phyloP scores from a whole-genome alignment of 2,113 vertebrate genomes.

The Dicrurus megarhynchus region DNA sequence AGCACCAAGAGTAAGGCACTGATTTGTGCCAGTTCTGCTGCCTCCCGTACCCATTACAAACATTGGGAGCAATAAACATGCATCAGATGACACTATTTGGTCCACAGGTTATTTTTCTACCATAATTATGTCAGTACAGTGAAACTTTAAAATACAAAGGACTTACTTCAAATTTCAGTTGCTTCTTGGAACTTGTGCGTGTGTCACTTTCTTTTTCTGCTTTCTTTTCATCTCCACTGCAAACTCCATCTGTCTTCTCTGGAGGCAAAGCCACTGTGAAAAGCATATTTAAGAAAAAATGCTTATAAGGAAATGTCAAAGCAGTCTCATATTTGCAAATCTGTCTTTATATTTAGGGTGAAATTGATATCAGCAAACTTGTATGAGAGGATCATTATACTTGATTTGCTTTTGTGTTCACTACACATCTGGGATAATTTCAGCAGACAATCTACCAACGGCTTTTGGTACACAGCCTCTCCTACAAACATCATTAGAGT shows the following conservation, averaged over 20 bases:
- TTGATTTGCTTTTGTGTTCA: constrained; percentile 56
- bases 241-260: constrained; percentile 88
- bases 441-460: constrained; percentile 23
- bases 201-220: constrained; percentile 81
- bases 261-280: constrained; percentile 91
- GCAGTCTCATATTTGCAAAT: constrained; percentile 47
- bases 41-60: background rate
- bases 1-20: background rate
- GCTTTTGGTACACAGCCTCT: constrained; percentile 4
- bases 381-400: constrained; percentile 46
- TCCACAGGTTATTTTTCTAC: constrained; percentile 29
- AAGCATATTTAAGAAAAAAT: constrained; percentile 28
- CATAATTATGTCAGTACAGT: background rate
- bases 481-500: constrained; percentile 6
- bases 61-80: background rate
- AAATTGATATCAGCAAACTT: constrained; percentile 38
- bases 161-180: constrained; percentile 96
- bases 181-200: constrained; percentile 83
- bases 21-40: background rate
- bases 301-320: constrained; percentile 42
- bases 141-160: background rate
- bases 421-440: constrained; percentile 25
- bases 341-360: constrained; percentile 13
- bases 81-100: background rate
- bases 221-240: constrained; percentile 86